These are phyloP conservation scores for Dasyornis broadbenti DNA, from an alignment of 2,113 vertebrate species.

Conservation along the genomic window DNA sequence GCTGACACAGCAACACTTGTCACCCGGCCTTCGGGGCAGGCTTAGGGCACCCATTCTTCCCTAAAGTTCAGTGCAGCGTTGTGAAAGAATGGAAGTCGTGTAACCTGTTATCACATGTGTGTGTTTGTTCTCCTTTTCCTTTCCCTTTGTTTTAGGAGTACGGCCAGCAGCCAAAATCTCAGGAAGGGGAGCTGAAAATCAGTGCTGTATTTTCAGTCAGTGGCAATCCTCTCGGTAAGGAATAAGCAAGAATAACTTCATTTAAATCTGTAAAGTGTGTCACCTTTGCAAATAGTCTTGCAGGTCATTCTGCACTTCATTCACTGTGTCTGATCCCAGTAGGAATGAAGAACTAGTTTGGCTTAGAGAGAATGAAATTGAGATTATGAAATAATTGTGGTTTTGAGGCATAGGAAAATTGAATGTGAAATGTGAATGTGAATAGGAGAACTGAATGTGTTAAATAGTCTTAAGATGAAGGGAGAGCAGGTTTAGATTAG, in stretches of 20 bases:
- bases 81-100: background rate
- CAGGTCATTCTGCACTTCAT: background rate
- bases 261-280: background rate
- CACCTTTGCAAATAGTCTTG: background rate
- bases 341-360: background rate
- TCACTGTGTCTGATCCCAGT: background rate
- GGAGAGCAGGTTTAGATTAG: background rate
- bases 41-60: background rate
- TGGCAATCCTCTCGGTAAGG: slow-evolving; percentile 84
- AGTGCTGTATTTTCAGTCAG: slow-evolving; percentile 93
- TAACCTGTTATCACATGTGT: slow-evolving; percentile 41
- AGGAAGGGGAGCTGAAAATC: slow-evolving; percentile 91
- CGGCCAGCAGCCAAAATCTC: slow-evolving; percentile 81
- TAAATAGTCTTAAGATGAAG: background rate
- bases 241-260: slow-evolving; percentile 1
- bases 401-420: background rate
- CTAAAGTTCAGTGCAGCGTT: background rate
- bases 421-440: background rate
- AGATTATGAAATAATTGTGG: background rate
- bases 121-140: slow-evolving; percentile 56
- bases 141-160: slow-evolving; percentile 78
- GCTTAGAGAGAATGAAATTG: background rate
- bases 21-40: background rate
- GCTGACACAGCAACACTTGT: background rate
- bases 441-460: background rate